Base-by-base conservation (phyloP, 2,888 invertebrate species). In the Idaea straminata region DNA sequence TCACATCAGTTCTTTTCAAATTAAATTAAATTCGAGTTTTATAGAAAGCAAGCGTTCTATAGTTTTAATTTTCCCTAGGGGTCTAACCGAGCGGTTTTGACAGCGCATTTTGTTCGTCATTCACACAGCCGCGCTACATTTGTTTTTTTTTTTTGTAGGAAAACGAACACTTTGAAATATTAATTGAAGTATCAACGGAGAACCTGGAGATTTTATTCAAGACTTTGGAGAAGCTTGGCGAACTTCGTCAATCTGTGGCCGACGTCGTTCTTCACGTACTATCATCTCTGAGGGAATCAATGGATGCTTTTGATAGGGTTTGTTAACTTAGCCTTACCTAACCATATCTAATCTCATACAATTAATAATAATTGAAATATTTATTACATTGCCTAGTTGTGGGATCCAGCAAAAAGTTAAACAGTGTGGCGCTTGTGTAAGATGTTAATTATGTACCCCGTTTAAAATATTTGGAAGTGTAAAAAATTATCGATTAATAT, bases 181-280 rank as follows among this genome's bases (percentile, higher is more conserved):
- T 95, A 3, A 91, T 94, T 5, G 94, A 95, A 65, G 95, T 96
- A 4, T 94, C 95, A 0, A 78, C 95, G 62, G 93, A 93, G 61
- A 94, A 94, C 70, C 86, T 96, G 25, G 94, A 93, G n/a, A 82
- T 85, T 0, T 85, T 96, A 64, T 95, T 95, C 73, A 75, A 83
- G 5, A 88, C 94, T 0, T 80, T 96, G 66, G 85, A 94, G 36
- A 77, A 95, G 59, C 94, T 95, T 0, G 87, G 92, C 4, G 79
- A 92, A 4, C 89, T 95, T 3, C 92, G 93, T 4, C 84, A 83
- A 66, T 93, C 93, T 58, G 93, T 94, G 0, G 94, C 95, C 0
- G 93, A 94, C 3, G 94, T 96, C 59, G 94, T 96, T 5, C 93
- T 95, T 71, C 93, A 95, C 69, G 94, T 96, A 79, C 80, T 96